phyloP scores from a whole-genome alignment of 2,113 vertebrate genomes.

The Butastur rufipennis region DNA sequence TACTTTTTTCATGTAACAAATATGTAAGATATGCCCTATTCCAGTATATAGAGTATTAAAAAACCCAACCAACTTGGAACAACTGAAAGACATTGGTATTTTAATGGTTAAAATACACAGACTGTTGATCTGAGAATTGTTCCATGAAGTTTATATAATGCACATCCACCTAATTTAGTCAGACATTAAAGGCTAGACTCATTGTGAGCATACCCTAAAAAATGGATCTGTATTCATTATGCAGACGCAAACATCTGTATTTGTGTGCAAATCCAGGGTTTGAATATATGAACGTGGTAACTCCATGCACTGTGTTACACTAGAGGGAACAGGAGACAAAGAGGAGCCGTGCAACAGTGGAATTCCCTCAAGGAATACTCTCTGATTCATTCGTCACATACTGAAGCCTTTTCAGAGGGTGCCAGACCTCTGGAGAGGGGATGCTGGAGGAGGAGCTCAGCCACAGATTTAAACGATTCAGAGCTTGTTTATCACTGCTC shows the following conservation, averaged over 20 bases:
- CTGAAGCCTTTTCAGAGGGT: slow-evolving; percentile 53
- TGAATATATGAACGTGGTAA: not conserved
- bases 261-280: not conserved
- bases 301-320: not conserved
- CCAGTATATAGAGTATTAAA: not conserved
- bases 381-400: slow-evolving; percentile 34
- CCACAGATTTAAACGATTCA: slow-evolving; percentile 2
- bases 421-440: slow-evolving; percentile 43
- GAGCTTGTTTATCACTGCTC: not conserved
- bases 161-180: not conserved
- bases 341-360: not conserved
- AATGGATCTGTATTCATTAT: not conserved
- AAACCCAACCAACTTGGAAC: not conserved
- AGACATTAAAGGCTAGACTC: not conserved
- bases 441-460: slow-evolving; percentile 43
- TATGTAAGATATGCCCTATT: not conserved
- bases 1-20: not conserved
- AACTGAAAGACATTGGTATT: not conserved
- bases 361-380: slow-evolving; percentile 38
- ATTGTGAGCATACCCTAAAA: not conserved
- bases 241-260: slow-evolving; percentile 13
- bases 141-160: not conserved
- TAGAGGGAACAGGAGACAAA: slow-evolving; percentile 43
- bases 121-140: not conserved
- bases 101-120: not conserved